phyloP scores from a whole-genome alignment of 2,113 vertebrate genomes.

The Pseudonaja textilis region DNA sequence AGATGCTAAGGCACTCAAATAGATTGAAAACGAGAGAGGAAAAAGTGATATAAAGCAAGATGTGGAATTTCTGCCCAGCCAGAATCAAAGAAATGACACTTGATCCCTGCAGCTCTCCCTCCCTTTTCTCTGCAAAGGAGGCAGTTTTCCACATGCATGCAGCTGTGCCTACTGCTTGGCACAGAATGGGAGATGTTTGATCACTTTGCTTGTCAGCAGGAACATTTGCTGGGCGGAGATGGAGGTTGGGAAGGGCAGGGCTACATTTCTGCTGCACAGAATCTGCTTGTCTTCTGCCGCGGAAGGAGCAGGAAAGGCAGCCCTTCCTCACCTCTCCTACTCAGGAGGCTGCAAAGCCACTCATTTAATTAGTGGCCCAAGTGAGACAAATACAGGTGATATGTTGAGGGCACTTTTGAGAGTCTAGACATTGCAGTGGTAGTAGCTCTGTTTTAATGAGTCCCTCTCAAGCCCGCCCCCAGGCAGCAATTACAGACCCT shows the following conservation, averaged over 20 bases:
- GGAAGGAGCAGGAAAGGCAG: not conserved
- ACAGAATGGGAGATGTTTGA: constrained; percentile 29
- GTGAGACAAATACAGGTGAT: not conserved
- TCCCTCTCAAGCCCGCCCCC: not conserved
- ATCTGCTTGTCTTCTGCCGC: not conserved
- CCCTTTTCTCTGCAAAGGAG: not conserved
- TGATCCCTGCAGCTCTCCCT: not conserved
- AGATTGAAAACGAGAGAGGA: not conserved
- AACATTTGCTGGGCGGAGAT: constrained; percentile 18
- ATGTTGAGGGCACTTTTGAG: not conserved
- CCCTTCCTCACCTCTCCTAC: not conserved
- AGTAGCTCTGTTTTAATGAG: not conserved
- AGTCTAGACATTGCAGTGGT: not conserved
- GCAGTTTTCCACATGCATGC: constrained; percentile 14
- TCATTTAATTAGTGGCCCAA: constrained; percentile 5
- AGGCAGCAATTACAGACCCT: not conserved
- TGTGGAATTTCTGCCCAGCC: constrained; percentile 22
- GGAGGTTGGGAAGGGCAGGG: constrained; percentile 3
- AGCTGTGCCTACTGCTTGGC: constrained; percentile 13
- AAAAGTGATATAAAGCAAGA: constrained; percentile 8
- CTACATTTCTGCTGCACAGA: not conserved
- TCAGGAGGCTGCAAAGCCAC: not conserved
- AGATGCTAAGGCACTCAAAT: not conserved
- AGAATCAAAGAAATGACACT: constrained; percentile 26
- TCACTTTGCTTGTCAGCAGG: constrained; percentile 18